These are phyloP conservation scores for Atta texana DNA, from an alignment of 1,140 invertebrate species.

Conservation along the genomic window DNA sequence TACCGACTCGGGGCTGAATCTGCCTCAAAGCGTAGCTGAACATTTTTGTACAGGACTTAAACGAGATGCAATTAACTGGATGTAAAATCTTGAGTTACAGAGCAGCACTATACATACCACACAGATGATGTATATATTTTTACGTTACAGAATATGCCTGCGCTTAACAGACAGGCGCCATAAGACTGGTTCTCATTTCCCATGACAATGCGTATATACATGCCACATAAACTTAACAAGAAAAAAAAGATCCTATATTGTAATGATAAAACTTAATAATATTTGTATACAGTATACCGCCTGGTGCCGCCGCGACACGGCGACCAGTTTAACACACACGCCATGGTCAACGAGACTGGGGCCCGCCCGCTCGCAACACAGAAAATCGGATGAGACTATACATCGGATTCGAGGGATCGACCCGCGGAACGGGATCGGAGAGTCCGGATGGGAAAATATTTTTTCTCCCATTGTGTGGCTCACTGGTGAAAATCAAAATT, in stretches of 20 bases:
- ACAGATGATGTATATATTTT: slow-evolving; percentile 87
- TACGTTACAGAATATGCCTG: slow-evolving; percentile 87
- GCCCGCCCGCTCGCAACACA: slow-evolving; percentile 82
- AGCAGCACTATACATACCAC: slow-evolving; percentile 87
- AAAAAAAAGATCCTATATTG: slow-evolving; percentile 80
- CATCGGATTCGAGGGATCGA: slow-evolving; percentile 55
- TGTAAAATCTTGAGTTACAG: slow-evolving; percentile 87
- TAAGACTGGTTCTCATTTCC: slow-evolving; percentile 87
- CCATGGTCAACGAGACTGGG: slow-evolving; percentile 82
- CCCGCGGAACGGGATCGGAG: slow-evolving; percentile 35
- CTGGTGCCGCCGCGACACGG: slow-evolving; percentile 78
- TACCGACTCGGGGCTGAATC: slow-evolving; percentile 70
- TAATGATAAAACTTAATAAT: slow-evolving; percentile 86
- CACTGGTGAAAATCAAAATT: slow-evolving; percentile 55
- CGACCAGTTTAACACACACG: slow-evolving; percentile 75
- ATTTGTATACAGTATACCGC: slow-evolving; percentile 85
- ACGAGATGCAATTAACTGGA: slow-evolving; percentile 81
- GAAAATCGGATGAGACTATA: slow-evolving; percentile 59
- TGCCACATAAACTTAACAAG: slow-evolving; percentile 82
- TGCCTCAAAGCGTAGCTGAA: slow-evolving; percentile 77
- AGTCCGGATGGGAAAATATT: background rate
- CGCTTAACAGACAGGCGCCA: slow-evolving; percentile 82
- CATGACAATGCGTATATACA: slow-evolving; percentile 86
- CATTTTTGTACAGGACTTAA: slow-evolving; percentile 86
- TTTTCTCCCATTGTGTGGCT: background rate